Evolutionary conservation across 1,140 invertebrate genomes (phyloP).

Genomic region (Drosophila ambigua): DNA sequence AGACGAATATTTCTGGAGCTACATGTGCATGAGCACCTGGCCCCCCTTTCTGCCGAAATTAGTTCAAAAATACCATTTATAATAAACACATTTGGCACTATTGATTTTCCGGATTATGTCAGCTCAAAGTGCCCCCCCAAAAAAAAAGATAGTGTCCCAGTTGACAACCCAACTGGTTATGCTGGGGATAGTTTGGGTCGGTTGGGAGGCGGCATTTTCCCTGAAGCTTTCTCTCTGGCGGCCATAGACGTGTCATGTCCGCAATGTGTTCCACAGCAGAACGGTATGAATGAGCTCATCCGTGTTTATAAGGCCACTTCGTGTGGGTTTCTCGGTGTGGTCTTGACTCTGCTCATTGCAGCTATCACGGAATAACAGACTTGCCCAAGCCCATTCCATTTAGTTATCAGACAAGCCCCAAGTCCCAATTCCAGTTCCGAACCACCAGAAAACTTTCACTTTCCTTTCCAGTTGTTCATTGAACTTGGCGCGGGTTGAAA

Average conservation of each 20-base stretch:
- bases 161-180: constrained; percentile 29
- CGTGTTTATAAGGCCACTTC: constrained; percentile 31
- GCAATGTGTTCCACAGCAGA: constrained; percentile 37
- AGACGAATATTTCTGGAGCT: constrained; percentile 13
- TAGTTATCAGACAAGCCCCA: constrained; percentile 33
- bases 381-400: constrained; percentile 23
- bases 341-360: constrained; percentile 5
- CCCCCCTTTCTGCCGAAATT: neutral
- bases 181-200: constrained; percentile 2
- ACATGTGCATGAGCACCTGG: neutral
- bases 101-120: constrained; percentile 42
- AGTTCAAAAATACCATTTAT: constrained; percentile 39
- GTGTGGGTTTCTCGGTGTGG: constrained; percentile 21
- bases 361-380: constrained; percentile 32
- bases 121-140: neutral
- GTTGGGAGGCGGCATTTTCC: constrained; percentile 20
- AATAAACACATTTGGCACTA: constrained; percentile 24
- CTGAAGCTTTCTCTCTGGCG: constrained; percentile 43
- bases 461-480: constrained; percentile 42
- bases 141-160: constrained; percentile 9
- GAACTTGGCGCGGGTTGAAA: constrained; percentile 29
- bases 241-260: constrained; percentile 26
- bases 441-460: constrained; percentile 63
- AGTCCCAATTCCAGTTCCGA: constrained; percentile 15
- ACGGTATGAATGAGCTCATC: constrained; percentile 66